A percentile compares a stretch with the other conserved stretches of the same genome.
Conservation (phyloP, 92 coral and sea anemone species). For the Epizoanthus ramosus region DNA sequence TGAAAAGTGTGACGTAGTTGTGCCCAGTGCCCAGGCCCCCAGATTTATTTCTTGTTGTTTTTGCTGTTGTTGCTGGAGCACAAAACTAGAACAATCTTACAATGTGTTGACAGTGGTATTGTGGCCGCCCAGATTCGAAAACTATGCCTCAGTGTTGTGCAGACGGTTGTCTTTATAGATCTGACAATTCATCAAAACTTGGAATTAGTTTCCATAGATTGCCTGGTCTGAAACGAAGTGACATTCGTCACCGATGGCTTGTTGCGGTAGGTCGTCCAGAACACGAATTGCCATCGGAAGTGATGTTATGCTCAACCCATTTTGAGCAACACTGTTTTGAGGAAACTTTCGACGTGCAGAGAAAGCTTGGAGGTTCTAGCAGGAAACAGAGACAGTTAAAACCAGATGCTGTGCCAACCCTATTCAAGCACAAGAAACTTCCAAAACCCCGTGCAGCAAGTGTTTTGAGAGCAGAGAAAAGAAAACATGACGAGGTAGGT, state of each 20-base stretch:
- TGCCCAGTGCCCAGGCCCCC: no score
- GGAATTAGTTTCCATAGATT: background rate
- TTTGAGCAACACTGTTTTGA: conserved; percentile 7
- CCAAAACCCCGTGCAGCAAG: background rate
- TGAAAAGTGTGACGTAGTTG: no score
- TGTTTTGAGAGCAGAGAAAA: background rate
- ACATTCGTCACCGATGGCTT: no score
- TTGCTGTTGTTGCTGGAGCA: no score
- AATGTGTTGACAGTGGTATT: background rate
- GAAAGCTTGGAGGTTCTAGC: background rate
- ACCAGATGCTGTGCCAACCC: background rate
- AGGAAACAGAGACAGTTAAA: background rate
- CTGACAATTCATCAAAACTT: background rate
- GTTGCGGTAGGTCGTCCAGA: no score
- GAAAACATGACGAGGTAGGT: conserved; percentile 4
- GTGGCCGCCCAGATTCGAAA: background rate
- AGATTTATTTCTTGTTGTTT: no score
- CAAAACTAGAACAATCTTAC: no score
- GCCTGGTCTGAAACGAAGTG: background rate
- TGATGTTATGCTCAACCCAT: background rate
- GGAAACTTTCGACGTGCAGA: background rate
- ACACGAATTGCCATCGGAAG: conserved; percentile 1
- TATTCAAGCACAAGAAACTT: no score
- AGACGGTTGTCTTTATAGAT: background rate
- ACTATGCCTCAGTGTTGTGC: background rate